Percentiles rank a stretch among this genome's conserved stretches.
Evolutionary conservation across 2,113 vertebrate species (phyloP).

Genomic region (Dasypus novemcinctus): DNA sequence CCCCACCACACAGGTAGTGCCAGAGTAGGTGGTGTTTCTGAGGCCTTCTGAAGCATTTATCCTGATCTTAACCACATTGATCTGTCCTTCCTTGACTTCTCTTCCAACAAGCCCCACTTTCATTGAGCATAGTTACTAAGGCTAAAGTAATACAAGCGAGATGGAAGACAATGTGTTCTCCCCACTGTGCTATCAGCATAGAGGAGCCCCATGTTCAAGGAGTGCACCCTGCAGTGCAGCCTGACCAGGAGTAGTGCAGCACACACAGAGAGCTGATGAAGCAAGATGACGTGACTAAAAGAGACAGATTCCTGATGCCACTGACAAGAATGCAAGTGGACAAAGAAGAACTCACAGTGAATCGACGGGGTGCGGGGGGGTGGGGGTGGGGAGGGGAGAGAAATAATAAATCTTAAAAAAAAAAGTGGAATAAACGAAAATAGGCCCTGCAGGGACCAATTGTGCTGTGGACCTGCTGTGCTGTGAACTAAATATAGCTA

Average conservation of each 20-base stretch:
- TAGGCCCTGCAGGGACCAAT: neutral
- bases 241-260: no score
- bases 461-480: neutral
- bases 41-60: neutral
- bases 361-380: no score
- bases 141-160: neutral
- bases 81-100: neutral
- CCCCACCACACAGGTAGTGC: neutral
- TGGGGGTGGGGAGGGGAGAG: no score
- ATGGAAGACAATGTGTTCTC: neutral
- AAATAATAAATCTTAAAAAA: no score
- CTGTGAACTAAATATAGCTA: neutral
- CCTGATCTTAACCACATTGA: neutral
- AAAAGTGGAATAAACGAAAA: neutral
- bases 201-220: no score
- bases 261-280: no score
- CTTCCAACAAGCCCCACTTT: neutral
- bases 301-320: no score
- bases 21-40: accelerated
- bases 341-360: no score
- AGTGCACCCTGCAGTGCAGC: no score
- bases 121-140: neutral
- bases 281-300: no score
- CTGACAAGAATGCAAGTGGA: no score
- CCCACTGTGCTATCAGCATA: neutral